A percentile compares a stretch with the other conserved stretches of the same genome.
phyloP scores from a whole-genome alignment of 2,888 invertebrate species.

The Athetis lepigone region DNA sequence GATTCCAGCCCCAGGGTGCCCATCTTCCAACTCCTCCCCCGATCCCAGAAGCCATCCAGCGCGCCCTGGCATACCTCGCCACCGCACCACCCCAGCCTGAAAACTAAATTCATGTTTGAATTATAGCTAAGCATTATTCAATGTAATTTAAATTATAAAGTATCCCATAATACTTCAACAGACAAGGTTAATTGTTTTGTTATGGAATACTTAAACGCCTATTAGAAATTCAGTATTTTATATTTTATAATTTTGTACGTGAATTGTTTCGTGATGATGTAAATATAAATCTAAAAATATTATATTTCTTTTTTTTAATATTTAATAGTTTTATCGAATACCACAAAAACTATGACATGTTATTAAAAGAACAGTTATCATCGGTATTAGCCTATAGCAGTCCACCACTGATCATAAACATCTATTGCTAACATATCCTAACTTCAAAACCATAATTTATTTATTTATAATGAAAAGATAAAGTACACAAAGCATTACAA shows the following conservation, averaged over 20 bases:
- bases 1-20: slow-evolving; percentile 92
- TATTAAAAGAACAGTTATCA: background rate
- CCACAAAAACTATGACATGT: background rate
- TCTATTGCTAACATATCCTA: no score
- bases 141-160: slow-evolving; percentile 48
- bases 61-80: slow-evolving; percentile 92
- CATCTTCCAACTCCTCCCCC: slow-evolving; percentile 92
- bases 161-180: slow-evolving; percentile 47
- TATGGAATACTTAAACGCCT: slow-evolving; percentile 50
- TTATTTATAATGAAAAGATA: slow-evolving; percentile 10
- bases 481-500: slow-evolving; percentile 21
- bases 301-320: no score
- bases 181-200: slow-evolving; percentile 36
- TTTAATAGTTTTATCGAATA: background rate
- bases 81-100: slow-evolving; percentile 90
- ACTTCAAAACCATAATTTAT: background rate
- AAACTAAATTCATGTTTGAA: slow-evolving; percentile 60
- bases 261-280: slow-evolving; percentile 49
- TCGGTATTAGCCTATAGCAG: background rate
- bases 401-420: background rate
- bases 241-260: slow-evolving; percentile 59
- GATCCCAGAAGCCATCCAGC: slow-evolving; percentile 92
- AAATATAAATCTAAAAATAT: slow-evolving; percentile 50
- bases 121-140: slow-evolving; percentile 57
- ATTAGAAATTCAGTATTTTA: slow-evolving; percentile 51